Evolutionary conservation across 2,113 vertebrate species (phyloP), one percentile per base, ranked within the genome.

Genomic region (Corythoichthys intestinalis): DNA sequence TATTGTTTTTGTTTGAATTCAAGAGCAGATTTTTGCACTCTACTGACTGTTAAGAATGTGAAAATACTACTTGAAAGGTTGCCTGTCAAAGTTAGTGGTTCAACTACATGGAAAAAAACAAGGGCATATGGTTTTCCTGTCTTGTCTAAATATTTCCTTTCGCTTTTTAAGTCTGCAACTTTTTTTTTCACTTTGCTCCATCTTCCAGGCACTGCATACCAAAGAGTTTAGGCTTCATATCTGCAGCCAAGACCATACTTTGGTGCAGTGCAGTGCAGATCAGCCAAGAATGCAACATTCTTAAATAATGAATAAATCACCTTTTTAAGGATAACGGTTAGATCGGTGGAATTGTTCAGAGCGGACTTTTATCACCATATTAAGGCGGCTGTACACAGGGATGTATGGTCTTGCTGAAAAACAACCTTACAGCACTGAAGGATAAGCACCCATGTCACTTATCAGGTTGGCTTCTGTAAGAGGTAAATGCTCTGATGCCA

Each of bases 391-490:
- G 72, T 48, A 3, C 2, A 3, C 17, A 64, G 64, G 74, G 78
- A 79, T 71, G 72, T 70, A 77, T 77, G 67, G 49, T 71, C 73
- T 76, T 84, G 67, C 66, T 77, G 59, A 75, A 69, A 69, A 77
- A 86, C 79, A 83, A 79, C 44, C 2, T n/a, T 65, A 46, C 8
- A 9, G 64, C 35, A 47, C 1, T 44, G 41, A 70, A 62, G 68
- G 56, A 72, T 47, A 60, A 66, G 37, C 15, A 52, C 67, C 60
- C 34, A 78, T 79, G 71, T 83, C 86, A 79, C 52, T 15, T 50
- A 2, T 70, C 77, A 38, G 28, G 49, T 70, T 81, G 66, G 53
- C 62, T 57, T 54, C 71, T 71, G 39, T 12, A 60, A 44, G 68
- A 74, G 65, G 70, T 46, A 37, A 35, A 66, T 17, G 35, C 69